phyloP scores from a whole-genome alignment of 2,888 invertebrate genomes.

The Herminia tarsipennalis region DNA sequence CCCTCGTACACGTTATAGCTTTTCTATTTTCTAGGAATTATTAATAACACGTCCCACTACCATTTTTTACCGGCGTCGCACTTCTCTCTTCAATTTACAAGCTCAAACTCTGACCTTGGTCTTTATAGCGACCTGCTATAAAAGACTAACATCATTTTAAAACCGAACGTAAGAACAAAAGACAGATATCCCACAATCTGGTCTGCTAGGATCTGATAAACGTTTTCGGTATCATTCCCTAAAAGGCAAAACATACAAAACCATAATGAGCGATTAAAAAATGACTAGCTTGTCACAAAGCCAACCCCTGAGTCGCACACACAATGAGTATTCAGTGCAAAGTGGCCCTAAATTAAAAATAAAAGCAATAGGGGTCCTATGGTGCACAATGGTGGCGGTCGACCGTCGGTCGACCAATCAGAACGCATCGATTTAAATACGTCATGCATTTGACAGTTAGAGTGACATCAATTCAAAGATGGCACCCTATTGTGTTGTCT shows the following conservation, averaged over 20 bases:
- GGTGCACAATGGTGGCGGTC: slow-evolving; percentile 28
- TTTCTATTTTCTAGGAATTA: too few species aligned
- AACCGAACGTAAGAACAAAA: slow-evolving; percentile 7
- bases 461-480: slow-evolving; percentile 74
- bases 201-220: slow-evolving; percentile 10
- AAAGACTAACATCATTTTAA: too few species aligned
- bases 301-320: slow-evolving; percentile 77
- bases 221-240: slow-evolving; percentile 11
- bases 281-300: slow-evolving; percentile 75
- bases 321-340: slow-evolving; percentile 84
- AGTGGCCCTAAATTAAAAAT: slow-evolving; percentile 71
- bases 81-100: too few species aligned
- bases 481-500: slow-evolving; percentile 55
- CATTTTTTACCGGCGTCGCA: too few species aligned
- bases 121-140: too few species aligned
- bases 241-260: slow-evolving; percentile 45
- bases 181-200: slow-evolving; percentile 1
- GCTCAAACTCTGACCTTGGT: too few species aligned
- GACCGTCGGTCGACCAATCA: slow-evolving; percentile 65
- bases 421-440: slow-evolving; percentile 42
- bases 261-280: slow-evolving; percentile 72
- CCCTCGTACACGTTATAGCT: too few species aligned
- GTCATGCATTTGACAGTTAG: slow-evolving; percentile 61
- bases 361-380: slow-evolving; percentile 58
- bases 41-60: too few species aligned